phyloP scores from a whole-genome alignment of 2,113 vertebrate genomes.

The Rhagologus leucostigma region DNA sequence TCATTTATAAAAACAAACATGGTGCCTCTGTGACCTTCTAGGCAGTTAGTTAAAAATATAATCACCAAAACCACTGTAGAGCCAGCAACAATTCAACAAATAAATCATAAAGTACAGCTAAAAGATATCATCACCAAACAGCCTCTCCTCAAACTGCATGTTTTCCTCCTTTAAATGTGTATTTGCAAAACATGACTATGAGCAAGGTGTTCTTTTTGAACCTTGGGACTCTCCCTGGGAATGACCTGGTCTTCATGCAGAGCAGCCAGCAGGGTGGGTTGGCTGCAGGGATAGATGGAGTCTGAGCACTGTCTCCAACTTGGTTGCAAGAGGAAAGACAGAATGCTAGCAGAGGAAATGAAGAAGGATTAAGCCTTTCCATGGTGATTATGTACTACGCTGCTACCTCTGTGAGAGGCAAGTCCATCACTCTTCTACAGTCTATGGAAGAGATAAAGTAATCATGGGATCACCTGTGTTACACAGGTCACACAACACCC shows the following conservation, averaged over 20 bases:
- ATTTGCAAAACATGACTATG: conserved; percentile 20
- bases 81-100: not conserved
- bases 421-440: not conserved
- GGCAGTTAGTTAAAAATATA: not conserved
- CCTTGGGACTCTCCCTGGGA: not conserved
- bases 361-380: not conserved
- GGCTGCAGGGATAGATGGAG: not conserved
- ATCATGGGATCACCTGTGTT: not conserved
- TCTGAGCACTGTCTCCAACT: not conserved
- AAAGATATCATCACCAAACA: not conserved
- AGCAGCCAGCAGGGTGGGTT: not conserved
- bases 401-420: not conserved
- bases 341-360: not conserved
- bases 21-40: not conserved
- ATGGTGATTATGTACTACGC: accelerated
- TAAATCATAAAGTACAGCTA: not conserved
- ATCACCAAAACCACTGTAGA: not conserved
- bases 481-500: not conserved
- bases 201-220: not conserved
- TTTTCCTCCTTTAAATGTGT: not conserved
- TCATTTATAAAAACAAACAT: not conserved
- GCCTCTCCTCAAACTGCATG: not conserved
- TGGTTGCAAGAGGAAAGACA: not conserved
- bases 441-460: not conserved
- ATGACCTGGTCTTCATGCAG: not conserved